phyloP scores from a whole-genome alignment of 2,888 invertebrate species.

The Andrena trimmerana region DNA sequence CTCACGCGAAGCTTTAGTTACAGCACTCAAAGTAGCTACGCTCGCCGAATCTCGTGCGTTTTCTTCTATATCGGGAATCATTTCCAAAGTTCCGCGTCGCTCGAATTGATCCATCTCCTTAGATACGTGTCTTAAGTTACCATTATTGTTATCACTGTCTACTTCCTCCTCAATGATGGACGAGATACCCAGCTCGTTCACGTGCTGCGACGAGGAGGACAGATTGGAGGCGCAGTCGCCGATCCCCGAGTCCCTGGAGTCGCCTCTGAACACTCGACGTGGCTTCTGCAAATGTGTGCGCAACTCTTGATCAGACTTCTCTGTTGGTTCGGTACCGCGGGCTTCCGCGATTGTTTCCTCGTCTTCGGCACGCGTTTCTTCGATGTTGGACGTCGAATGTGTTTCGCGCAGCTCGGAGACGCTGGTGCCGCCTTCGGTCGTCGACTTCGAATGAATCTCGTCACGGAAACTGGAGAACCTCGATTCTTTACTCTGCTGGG shows the following conservation, averaged over 20 bases:
- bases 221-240: constrained; percentile 65
- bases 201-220: constrained; percentile 59
- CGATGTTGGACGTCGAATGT: background rate
- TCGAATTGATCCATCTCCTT: constrained; percentile 28
- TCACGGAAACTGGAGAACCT: background rate
- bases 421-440: background rate
- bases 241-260: constrained; percentile 70
- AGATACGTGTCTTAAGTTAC: constrained; percentile 24
- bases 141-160: constrained; percentile 49
- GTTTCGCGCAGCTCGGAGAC: background rate
- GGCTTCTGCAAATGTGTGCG: constrained; percentile 27
- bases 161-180: constrained; percentile 67
- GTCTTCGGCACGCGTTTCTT: background rate
- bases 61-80: background rate
- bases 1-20: constrained; percentile 66
- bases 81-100: constrained; percentile 5
- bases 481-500: background rate
- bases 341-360: background rate
- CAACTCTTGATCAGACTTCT: constrained; percentile 28
- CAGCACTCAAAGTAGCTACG: constrained; percentile 52
- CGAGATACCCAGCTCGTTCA: constrained; percentile 65
- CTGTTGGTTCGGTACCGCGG: background rate
- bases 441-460: background rate
- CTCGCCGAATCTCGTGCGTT: constrained; percentile 17
- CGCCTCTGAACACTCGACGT: constrained; percentile 63